phyloP scores from a whole-genome alignment of 1,140 invertebrate species.

The Aleiodes sp. region DNA sequence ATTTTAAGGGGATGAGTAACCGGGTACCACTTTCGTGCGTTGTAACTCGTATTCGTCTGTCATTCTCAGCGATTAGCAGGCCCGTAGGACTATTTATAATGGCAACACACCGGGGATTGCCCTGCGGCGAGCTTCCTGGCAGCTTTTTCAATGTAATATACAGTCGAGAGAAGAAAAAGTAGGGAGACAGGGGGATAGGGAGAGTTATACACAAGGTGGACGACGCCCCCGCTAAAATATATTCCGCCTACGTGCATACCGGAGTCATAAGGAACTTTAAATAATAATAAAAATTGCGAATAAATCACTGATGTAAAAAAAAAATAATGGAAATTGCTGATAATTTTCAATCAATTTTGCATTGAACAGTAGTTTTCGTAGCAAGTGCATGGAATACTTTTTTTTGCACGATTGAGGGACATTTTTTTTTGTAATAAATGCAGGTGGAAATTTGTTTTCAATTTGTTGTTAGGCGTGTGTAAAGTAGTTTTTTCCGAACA shows the following conservation, averaged over 20 bases:
- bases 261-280: background rate
- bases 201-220: conserved; percentile 2
- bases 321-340: too few relatives aligned
- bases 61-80: conserved; percentile 3
- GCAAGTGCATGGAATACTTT: too few relatives aligned
- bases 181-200: too few relatives aligned
- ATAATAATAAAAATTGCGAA: too few relatives aligned
- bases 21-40: background rate
- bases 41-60: background rate
- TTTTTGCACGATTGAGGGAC: too few relatives aligned
- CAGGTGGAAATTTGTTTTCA: too few relatives aligned
- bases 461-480: too few relatives aligned
- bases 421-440: too few relatives aligned
- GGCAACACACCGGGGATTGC: conserved; percentile 8
- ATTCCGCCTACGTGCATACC: conserved; percentile 4
- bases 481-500: too few relatives aligned
- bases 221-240: background rate
- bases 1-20: background rate
- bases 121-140: background rate
- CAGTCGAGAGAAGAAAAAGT: too few relatives aligned
- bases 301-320: background rate
- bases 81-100: conserved; percentile 14
- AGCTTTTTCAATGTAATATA: background rate
- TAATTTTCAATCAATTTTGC: too few relatives aligned
- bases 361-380: too few relatives aligned